Evolutionary conservation across 2,113 vertebrate species (phyloP).

Genomic region (Plotosus lineatus): DNA sequence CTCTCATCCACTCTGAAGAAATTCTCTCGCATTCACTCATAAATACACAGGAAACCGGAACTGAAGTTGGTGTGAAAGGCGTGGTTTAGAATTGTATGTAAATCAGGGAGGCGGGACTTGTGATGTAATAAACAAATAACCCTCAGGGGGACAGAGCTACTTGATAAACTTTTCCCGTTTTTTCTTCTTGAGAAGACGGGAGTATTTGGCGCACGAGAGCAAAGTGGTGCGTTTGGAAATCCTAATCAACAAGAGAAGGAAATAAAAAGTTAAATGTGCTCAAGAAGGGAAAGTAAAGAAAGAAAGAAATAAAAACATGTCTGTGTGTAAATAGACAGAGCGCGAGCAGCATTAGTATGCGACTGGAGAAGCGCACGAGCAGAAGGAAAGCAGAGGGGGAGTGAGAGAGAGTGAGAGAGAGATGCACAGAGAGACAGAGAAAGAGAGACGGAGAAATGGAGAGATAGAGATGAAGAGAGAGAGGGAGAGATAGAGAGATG

Average conservation of each 20-base stretch:
- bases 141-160: not conserved
- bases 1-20: too few species aligned
- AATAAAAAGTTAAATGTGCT: not conserved
- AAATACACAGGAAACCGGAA: not conserved
- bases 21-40: too few species aligned
- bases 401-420: not conserved
- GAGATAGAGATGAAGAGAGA: too few species aligned
- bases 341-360: slow-evolving; percentile 71
- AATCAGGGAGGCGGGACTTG: not conserved
- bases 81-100: not conserved
- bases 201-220: not conserved
- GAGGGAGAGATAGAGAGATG: not conserved
- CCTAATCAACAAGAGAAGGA: not conserved
- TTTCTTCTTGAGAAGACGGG: not conserved
- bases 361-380: slow-evolving; percentile 59
- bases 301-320: not conserved
- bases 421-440: too few species aligned
- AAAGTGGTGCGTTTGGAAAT: not conserved
- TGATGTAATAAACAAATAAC: not conserved
- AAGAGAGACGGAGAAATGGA: too few species aligned
- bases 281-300: too few species aligned
- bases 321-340: not conserved
- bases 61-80: not conserved
- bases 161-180: not conserved
- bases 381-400: slow-evolving; percentile 55